Base-by-base conservation (phyloP, 1,140 invertebrate genomes). In the Rhagoletis pomonella region DNA sequence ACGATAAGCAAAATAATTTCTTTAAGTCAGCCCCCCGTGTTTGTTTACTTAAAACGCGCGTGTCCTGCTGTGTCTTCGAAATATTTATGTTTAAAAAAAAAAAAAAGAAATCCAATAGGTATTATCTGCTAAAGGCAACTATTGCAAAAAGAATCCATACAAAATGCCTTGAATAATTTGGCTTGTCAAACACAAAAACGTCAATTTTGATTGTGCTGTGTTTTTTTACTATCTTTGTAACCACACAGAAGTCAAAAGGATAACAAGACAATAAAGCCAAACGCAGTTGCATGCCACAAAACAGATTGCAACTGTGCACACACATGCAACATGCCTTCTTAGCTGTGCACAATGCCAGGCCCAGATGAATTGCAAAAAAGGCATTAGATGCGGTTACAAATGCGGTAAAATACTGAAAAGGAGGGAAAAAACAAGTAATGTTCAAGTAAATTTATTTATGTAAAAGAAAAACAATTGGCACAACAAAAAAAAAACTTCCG, bases 191-290 rank as follows among this genome's bases (percentile, higher is more conserved):
- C 73, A 81, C 10, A 81, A 81, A 81, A 81, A 19, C 47, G 14
- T 47, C 5, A 81, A 73, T 42, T 62, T 73, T 73, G 42, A 73
- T 44, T 73, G 42, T 73, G 39, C 44, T 73, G 42, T 73, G 29
- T 29, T 29, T 67, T 67, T 67, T 67, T 29, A 29, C 29, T 29
- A 29, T 29, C 29, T 47, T 55, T 62, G 4, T 81, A 81, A 81
- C 73, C 73, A 55, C 73, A 81, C 73, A 81, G 47, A 58, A 81
- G 73, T 81, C 73, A 81, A 81, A 81, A 81, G 73, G 73, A 81
- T 81, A 81, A 81, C 73, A 81, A 81, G 73, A 81, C 73, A 81
- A 81, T 81, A 81, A 81, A 81, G 47, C 44, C 73, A 81, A 58
- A 55, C n/a, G n/a, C 47, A 55, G 73, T 81, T 58, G 73, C 47